Base-by-base conservation (phyloP, 2,797 vertebrate species). In the Gila robusta region DNA sequence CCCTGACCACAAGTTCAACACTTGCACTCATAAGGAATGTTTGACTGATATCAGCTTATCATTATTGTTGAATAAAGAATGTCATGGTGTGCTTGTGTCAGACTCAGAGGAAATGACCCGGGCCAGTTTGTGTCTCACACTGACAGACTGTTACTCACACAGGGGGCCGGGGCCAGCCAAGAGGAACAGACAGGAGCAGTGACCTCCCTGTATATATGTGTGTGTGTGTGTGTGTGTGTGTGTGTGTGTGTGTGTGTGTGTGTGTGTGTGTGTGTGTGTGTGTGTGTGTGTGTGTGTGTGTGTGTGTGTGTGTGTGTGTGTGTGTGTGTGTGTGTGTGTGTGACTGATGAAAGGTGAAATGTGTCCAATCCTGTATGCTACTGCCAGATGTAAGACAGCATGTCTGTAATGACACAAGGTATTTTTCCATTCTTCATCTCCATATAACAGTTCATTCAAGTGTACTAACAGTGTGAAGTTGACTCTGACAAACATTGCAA, bases 151-250 rank as follows among this genome's bases (percentile, higher is more conserved):
- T 85, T 84, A 71, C 52, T 80, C 32, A 28, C 64, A 72, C 73
- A 86, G 86, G 85, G 86, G 87, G 87, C 71, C 1, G 26, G 28
- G 91, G 82, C 89, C 91, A 90, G 91, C 87, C 90, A 89, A 89
- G 91, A 49, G 91, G 93, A 94, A 94, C 91, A 1, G 91, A 91
- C 91, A 88, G 82, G 88, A 91, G 90, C 90, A 54, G 87, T 91
- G 87, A 88, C 87, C 87, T 86, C 69, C 79, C 37, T 62, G 91
- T 92, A 84, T 92, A 81, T 89, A 87, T 82, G 21, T 73, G 3
- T 79, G 11, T 59, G n/a, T 67, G 71, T 82, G 21, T 67, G 81
- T 87, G 69, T 73, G 3, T 79, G 12, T 62, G n/a, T 59, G 91
- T 92, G 84, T 92, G 87, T 89, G 88, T 44, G 26, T 70, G 74